Percentiles rank a stretch among this genome's conserved stretches.
Conservation (phyloP, 2,797 vertebrate genomes). For the Sebastes goodei region DNA sequence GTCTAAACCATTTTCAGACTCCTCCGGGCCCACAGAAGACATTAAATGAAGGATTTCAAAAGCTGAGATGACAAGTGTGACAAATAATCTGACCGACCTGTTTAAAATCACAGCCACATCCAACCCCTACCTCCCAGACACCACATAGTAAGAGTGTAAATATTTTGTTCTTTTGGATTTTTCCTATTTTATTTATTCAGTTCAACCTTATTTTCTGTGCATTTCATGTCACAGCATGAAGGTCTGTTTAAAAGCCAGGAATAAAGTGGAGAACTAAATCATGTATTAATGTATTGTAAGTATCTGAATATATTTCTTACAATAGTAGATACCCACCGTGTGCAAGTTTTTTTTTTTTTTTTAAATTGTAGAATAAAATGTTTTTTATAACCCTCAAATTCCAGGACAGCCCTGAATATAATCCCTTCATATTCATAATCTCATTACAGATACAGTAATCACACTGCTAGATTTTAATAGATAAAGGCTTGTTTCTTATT, state of each 20-base stretch:
- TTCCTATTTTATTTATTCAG: neutral
- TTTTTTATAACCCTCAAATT: neutral
- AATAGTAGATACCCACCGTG: neutral
- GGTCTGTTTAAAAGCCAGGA: neutral
- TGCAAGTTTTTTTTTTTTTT: neutral
- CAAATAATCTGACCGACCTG: too few species aligned
- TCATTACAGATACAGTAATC: neutral
- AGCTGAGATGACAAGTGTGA: too few species aligned
- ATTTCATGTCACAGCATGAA: neutral
- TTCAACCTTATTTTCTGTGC: neutral
- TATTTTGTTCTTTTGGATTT: neutral
- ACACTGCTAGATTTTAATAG: neutral
- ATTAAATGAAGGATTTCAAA: too few species aligned
- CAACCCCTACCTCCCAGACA: neutral
- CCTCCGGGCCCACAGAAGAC: too few species aligned
- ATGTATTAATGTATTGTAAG: neutral
- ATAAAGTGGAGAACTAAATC: neutral
- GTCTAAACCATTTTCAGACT: too few species aligned
- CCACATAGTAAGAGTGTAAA: neutral
- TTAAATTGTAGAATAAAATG: neutral
- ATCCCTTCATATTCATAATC: neutral
- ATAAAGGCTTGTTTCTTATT: neutral
- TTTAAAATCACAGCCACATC: too few species aligned
- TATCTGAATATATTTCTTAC: neutral
- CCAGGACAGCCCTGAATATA: neutral